These are phyloP conservation scores for Polydrusus cervinus DNA, from an alignment of 2,888 invertebrate genomes.

Conservation along the genomic window DNA sequence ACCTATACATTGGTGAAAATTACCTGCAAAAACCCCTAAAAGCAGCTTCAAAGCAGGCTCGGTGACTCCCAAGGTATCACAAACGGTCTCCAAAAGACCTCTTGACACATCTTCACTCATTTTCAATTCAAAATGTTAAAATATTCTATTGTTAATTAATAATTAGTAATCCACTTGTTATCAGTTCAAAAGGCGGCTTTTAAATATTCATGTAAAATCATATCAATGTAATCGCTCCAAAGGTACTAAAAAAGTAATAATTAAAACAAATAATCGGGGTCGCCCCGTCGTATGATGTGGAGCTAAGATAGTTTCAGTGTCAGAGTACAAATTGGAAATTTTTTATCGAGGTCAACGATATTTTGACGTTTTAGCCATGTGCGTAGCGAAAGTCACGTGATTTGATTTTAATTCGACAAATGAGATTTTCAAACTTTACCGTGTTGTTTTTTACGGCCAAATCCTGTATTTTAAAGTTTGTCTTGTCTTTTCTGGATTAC, in stretches of 20 bases:
- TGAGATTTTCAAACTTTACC: neutral
- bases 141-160: neutral
- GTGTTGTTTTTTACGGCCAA: neutral
- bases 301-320: neutral
- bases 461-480: too few species aligned
- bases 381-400: conserved; percentile 6
- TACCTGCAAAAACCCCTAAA: conserved; percentile 69
- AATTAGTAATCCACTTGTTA: neutral
- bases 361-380: conserved; percentile 21
- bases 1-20: conserved; percentile 50
- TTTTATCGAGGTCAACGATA: conserved; percentile 7
- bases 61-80: conserved; percentile 61
- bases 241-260: conserved; percentile 9
- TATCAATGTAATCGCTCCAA: neutral
- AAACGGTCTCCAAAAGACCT: conserved; percentile 44
- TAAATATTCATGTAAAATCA: neutral
- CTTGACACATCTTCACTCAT: conserved; percentile 17
- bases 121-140: neutral
- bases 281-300: neutral
- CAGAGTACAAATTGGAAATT: neutral
- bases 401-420: too few species aligned
- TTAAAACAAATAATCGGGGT: conserved; percentile 5
- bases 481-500: too few species aligned
- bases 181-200: neutral
- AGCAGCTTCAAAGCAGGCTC: conserved; percentile 67